Conservation (phyloP, 2,797 vertebrate species). For the Eptatretus atami region DNA sequence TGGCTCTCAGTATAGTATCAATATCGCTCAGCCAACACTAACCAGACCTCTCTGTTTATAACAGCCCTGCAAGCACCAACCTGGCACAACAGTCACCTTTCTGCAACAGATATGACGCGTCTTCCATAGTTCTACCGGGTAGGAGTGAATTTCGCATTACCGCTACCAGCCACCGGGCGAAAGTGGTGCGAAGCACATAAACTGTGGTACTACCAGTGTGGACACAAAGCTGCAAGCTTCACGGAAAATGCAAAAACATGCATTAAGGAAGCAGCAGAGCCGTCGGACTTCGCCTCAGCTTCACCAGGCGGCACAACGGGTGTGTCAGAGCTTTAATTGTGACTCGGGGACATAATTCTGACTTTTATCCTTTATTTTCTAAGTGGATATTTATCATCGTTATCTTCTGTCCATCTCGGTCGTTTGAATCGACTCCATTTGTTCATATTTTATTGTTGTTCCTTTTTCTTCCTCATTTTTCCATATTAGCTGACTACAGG, state of each 20-base stretch:
- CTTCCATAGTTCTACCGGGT: not conserved
- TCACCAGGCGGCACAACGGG: slow-evolving; percentile 40
- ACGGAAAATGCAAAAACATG: slow-evolving; percentile 44
- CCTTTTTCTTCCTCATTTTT: too few species aligned
- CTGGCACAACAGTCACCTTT: not conserved
- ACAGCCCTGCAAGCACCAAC: not conserved
- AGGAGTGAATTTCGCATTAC: not conserved
- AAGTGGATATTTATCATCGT: too few species aligned
- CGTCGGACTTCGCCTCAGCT: slow-evolving; percentile 71
- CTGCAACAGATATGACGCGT: not conserved
- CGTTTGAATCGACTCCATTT: too few species aligned
- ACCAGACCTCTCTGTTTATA: too few species aligned
- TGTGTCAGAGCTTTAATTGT: too few species aligned
- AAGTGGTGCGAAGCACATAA: not conserved
- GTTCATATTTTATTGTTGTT: too few species aligned
- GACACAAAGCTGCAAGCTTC: slow-evolving; percentile 96
- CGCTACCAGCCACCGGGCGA: not conserved
- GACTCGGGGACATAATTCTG: too few species aligned
- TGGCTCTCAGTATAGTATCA: too few species aligned
- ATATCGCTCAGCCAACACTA: too few species aligned
- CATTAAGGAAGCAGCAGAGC: slow-evolving; percentile 66
- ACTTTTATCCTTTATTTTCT: too few species aligned
- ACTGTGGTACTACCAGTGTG: slow-evolving; percentile 10
- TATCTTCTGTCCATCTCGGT: too few species aligned
- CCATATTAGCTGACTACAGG: too few species aligned